Evolutionary conservation across 2,888 invertebrate genomes (phyloP), one percentile per base, ranked within the genome.

Genomic region (Xylota sylvarum): DNA sequence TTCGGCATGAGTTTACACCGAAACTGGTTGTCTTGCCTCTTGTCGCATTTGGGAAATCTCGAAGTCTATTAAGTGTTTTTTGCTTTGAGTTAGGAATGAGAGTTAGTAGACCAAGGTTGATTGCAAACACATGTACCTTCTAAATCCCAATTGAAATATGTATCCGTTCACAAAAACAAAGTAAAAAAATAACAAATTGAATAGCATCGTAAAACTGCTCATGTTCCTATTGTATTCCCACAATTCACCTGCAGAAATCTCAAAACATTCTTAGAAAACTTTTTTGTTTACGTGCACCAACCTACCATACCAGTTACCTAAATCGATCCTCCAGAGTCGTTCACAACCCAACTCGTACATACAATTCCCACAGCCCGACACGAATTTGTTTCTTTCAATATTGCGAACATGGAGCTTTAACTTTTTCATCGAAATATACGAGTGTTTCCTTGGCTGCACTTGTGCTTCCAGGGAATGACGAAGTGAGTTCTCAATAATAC

Each of bases 371-470:
- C 37, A 58, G 23, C 60, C 58, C 27, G 35, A 19, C 35, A n/a
- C n/a, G 6, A 6, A 7, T 1, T 46, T 55, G 23, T 48, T 69
- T 10, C 19, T 40, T 35, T 86, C 77, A 35, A 65, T 65, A 55
- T 72, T 70, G 52, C 70, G 69, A 55, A 72, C 76, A 48, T 77
- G 85, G 5, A 67, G 77, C 56, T 82, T 86, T 60, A 86, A 35
- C 27, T 86, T 82, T 77, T 60, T 82, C 86, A 86, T 86, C 55
- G 86, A 86, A 56, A 86, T 86, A 48, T 77, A 86, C 73, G 86
- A 77, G 58, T 72, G 72, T 46, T 81, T 65, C 19, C 50, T 72
- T 52, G 55, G 67, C 12, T 56, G 67, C 60, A 72, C 12, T 40
- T 56, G 65, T 12, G 64, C 14, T 40, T 55, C 60, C n/a, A 70